Evolutionary conservation across 2,113 vertebrate genomes (phyloP).

Genomic region (Okapia johnstoni): DNA sequence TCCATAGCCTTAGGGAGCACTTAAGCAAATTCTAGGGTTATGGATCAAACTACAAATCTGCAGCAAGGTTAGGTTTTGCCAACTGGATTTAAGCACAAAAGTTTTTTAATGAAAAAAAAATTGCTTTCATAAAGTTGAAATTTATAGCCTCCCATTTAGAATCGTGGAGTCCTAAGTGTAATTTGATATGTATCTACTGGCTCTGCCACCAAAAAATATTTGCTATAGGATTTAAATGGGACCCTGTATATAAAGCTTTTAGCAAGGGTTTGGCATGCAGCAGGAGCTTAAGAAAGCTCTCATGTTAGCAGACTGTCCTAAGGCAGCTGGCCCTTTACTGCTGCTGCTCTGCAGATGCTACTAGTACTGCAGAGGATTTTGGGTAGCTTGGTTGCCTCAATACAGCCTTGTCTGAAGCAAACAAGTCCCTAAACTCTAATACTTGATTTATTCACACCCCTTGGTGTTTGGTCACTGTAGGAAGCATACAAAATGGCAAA

Average conservation of each 20-base stretch:
- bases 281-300: neutral
- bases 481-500: neutral
- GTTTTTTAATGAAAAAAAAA: neutral
- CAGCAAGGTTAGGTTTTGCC: neutral
- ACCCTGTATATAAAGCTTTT: neutral
- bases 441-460: neutral
- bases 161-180: neutral
- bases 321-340: neutral
- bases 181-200: neutral
- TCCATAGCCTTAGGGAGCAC: neutral
- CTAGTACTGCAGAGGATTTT: neutral
- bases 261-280: neutral
- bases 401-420: neutral
- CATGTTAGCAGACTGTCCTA: neutral
- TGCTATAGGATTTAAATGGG: neutral
- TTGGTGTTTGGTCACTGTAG: neutral
- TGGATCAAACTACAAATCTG: conserved; percentile 8
- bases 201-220: neutral
- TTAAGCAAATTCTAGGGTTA: conserved; percentile 13
- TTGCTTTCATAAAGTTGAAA: conserved; percentile 1
- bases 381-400: neutral
- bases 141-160: neutral
- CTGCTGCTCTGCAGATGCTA: neutral
- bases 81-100: neutral
- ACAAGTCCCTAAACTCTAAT: neutral